These are phyloP conservation scores for Nibea albiflora DNA, from an alignment of 2,113 vertebrate genomes.

Conservation along the genomic window DNA sequence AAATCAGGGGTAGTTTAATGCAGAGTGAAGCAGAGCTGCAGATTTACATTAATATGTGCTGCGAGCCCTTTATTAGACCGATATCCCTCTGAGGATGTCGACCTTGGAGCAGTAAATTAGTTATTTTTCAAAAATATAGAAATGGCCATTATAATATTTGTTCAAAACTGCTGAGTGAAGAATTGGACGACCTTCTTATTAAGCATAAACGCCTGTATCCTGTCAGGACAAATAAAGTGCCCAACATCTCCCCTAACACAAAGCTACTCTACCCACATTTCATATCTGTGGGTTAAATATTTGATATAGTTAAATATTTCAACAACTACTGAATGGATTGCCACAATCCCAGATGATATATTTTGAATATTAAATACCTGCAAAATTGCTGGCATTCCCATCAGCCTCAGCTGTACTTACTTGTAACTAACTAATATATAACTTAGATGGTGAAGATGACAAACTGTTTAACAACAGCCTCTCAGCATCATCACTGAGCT, in stretches of 20 bases:
- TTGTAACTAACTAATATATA: no score
- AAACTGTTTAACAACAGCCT: no score
- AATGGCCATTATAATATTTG: constrained; percentile 27
- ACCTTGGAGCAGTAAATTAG: constrained; percentile 38
- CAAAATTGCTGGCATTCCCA: neutral
- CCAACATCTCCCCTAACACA: neutral
- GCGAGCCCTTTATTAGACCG: constrained; percentile 56
- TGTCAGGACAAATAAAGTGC: constrained; percentile 10
- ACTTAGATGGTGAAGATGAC: neutral
- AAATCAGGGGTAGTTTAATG: constrained; percentile 11
- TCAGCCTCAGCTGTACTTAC: no score
- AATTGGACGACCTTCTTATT: neutral
- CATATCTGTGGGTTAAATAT: constrained; percentile 1
- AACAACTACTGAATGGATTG: neutral
- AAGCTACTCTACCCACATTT: constrained; percentile 25
- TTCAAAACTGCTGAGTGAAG: constrained; percentile 26
- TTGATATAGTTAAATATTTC: neutral
- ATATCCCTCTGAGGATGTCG: constrained; percentile 42
- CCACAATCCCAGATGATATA: neutral
- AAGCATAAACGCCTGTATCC: constrained; percentile 7
- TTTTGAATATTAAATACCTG: neutral
- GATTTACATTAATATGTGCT: constrained; percentile 47
- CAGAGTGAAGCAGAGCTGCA: constrained; percentile 26
- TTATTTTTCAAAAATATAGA: constrained; percentile 36
- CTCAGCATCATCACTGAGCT: no score